Evolutionary conservation across 1,140 invertebrate genomes (phyloP), one percentile per base, ranked within the genome.

Genomic region (Drosophila willistoni): DNA sequence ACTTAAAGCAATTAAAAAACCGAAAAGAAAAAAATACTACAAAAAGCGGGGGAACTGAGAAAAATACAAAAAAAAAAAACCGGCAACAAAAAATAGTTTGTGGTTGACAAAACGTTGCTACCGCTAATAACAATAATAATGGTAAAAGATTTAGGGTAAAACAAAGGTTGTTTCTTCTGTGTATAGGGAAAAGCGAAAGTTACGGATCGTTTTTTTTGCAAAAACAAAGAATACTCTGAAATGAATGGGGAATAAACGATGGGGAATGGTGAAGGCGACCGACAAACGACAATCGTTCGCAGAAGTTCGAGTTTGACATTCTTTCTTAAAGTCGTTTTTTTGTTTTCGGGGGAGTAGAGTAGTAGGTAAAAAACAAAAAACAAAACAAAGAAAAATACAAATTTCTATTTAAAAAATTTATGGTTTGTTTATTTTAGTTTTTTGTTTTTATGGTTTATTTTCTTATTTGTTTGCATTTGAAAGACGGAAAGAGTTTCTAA

Each of bases 131-230:
- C 62, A 39, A 42, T 51, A 72, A 68, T 77, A 71, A 60, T 33
- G 64, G 66, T 57, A 60, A 51, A 64, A 72, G 64, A 71, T 78
- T 82, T 51, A 42, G 56, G 44, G 22, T 64, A 79, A 69, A 77
- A 56, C 63, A 83, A 82, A 71, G 72, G 73, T 76, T 17, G 17
- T 19, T 47, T 44, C 4, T 77, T 73, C 63, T 59, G n/a, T 73
- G 42, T 39, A 54, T 62, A 51, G n/a, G 34, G 14, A 79, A 81
- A 87, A 86, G 79, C 79, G 83, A 86, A 87, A 87, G 83, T 73
- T 61, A 51, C 44, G 3, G 17, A 51, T 51, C 44, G 44, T 12
- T 51, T 19, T 47, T 44, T 47, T 47, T 57, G 39, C 29, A 17
- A 78, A 78, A 86, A 72, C 69, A 80, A 83, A 87, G 82, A 76